A percentile compares a stretch with the other conserved stretches of the same genome.
Evolutionary conservation across 1,140 invertebrate genomes (phyloP).

Genomic region (Coboldia fuscipes): DNA sequence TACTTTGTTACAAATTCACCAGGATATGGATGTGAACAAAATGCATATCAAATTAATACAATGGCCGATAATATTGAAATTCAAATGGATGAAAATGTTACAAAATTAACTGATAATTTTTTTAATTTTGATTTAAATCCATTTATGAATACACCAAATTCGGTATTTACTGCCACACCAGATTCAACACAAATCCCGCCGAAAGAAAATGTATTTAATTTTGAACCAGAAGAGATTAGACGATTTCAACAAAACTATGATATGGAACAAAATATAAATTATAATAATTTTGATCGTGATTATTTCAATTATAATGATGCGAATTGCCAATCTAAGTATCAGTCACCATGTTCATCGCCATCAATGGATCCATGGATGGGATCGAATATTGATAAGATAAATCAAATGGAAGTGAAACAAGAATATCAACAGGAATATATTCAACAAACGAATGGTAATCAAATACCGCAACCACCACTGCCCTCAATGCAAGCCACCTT

Average conservation of each 20-base stretch:
- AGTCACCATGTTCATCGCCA: conserved; percentile 20
- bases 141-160: conserved; percentile 16
- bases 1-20: neutral
- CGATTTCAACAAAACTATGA: conserved; percentile 10
- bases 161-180: conserved; percentile 13
- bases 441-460: too few relatives aligned
- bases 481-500: conserved; percentile 19
- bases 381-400: too few relatives aligned
- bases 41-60: too few relatives aligned
- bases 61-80: too few relatives aligned
- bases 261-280: neutral
- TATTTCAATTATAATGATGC: conserved; percentile 22
- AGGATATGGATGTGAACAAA: too few relatives aligned
- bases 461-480: too few relatives aligned
- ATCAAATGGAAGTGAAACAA: neutral
- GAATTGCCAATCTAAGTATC: conserved; percentile 22
- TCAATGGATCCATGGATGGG: conserved; percentile 18
- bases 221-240: conserved; percentile 20
- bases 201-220: conserved; percentile 18
- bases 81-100: neutral
- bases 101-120: conserved; percentile 8
- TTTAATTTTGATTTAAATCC: conserved; percentile 14
- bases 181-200: conserved; percentile 6
- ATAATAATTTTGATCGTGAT: conserved; percentile 14
- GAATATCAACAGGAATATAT: neutral